These are phyloP conservation scores for Arrhamphus sclerolepis DNA, from an alignment of 2,797 vertebrate species.

Conservation along the genomic window DNA sequence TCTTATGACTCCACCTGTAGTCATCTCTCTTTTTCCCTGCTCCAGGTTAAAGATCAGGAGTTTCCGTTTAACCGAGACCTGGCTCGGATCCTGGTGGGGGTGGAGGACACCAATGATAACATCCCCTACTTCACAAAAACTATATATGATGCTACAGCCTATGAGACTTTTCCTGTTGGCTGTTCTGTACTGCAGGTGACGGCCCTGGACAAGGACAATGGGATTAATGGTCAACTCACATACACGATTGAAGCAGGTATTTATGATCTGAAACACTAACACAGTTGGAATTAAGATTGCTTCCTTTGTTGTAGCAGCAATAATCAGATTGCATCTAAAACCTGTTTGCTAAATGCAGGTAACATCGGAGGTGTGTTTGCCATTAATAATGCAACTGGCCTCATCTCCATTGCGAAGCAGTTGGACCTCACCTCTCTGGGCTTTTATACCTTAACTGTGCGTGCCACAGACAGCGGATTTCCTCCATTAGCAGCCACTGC, in stretches of 20 bases:
- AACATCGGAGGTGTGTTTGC: slow-evolving; percentile 90
- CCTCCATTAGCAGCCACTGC: slow-evolving; percentile 89
- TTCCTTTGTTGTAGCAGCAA: slow-evolving; percentile 1
- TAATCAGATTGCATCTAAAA: too few species aligned
- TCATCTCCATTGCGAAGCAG: slow-evolving; percentile 88
- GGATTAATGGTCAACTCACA: slow-evolving; percentile 88
- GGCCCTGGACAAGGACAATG: slow-evolving; percentile 94
- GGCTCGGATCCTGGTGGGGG: slow-evolving; percentile 87
- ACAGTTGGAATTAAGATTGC: neutral
- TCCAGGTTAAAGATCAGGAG: slow-evolving; percentile 96
- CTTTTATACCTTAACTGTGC: slow-evolving; percentile 89
- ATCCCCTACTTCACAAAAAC: slow-evolving; percentile 92
- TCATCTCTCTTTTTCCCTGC: slow-evolving; percentile 38
- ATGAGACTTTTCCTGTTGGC: slow-evolving; percentile 87
- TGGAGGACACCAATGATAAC: slow-evolving; percentile 95
- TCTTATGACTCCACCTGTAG: slow-evolving; percentile 31
- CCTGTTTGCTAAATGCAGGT: slow-evolving; percentile 76
- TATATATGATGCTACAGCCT: slow-evolving; percentile 87
- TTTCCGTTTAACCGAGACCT: slow-evolving; percentile 95
- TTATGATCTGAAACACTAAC: slow-evolving; percentile 5
- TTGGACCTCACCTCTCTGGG: slow-evolving; percentile 86
- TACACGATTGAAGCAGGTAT: slow-evolving; percentile 95
- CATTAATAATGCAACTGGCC: slow-evolving; percentile 89
- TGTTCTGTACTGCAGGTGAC: slow-evolving; percentile 89
- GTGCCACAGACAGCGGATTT: slow-evolving; percentile 89